These are phyloP conservation scores for Phragmatobia fuliginosa DNA, from an alignment of 2,888 invertebrate genomes.

Conservation along the genomic window DNA sequence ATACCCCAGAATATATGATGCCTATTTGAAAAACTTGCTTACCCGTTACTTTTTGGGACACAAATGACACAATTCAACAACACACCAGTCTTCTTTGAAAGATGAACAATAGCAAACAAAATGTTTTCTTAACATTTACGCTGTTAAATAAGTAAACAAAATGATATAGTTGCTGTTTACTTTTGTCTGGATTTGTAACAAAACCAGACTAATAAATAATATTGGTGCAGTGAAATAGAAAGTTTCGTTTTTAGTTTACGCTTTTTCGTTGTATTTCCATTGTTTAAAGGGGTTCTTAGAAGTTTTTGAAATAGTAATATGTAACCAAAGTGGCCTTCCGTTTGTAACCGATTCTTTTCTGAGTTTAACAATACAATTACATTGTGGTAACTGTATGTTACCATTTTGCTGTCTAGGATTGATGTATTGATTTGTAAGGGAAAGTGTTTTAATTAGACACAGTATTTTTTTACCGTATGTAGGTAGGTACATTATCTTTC, in stretches of 20 bases:
- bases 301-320: constrained; percentile 42
- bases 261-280: constrained; percentile 41
- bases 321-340: constrained; percentile 61
- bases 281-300: constrained; percentile 49
- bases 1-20: constrained; percentile 7
- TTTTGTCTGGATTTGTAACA: constrained; percentile 59
- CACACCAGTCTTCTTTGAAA: constrained; percentile 25
- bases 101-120: constrained; percentile 24
- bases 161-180: constrained; percentile 52
- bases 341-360: constrained; percentile 38
- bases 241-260: constrained; percentile 47
- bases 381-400: constrained; percentile 11
- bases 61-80: constrained; percentile 21
- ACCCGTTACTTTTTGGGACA: constrained; percentile 18
- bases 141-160: constrained; percentile 36
- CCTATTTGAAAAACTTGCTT: constrained; percentile 23
- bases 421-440: not conserved
- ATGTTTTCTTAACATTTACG: constrained; percentile 26
- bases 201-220: constrained; percentile 50
- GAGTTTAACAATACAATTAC: constrained; percentile 22
- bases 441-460: not conserved
- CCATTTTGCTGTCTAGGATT: not conserved
- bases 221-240: constrained; percentile 59
- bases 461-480: not conserved
- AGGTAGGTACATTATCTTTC: too few species aligned